A percentile compares a stretch with the other conserved stretches of the same genome.
Evolutionary conservation across 2,797 vertebrate species (phyloP).

Genomic region (Phoeniculus purpureus): DNA sequence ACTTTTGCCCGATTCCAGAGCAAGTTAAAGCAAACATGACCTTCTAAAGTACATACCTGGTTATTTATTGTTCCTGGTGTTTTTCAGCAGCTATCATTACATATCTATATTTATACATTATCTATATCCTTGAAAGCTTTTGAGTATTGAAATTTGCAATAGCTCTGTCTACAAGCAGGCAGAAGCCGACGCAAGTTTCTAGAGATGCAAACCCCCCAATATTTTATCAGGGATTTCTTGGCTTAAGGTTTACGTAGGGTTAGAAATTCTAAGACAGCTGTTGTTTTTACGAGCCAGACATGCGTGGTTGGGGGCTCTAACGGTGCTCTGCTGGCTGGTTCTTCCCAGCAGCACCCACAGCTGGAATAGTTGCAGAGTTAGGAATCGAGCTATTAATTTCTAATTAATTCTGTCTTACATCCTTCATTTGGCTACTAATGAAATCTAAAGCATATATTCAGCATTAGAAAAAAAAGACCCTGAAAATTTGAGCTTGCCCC

Average conservation of each 20-base stretch:
- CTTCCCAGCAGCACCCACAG: neutral
- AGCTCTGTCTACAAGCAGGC: conserved; percentile 73
- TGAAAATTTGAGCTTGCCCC: conserved; percentile 23
- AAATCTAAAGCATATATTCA: conserved; percentile 2
- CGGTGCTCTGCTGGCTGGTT: neutral
- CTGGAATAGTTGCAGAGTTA: neutral
- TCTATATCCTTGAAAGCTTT: conserved; percentile 65
- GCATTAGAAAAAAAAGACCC: conserved; percentile 31
- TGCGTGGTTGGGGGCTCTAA: neutral
- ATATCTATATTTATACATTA: conserved; percentile 5
- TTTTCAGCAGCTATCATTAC: conserved; percentile 42
- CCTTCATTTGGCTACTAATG: neutral
- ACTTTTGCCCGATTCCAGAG: neutral
- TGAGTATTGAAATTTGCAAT: conserved; percentile 64
- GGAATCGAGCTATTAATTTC: neutral
- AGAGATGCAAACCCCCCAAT: conserved; percentile 42
- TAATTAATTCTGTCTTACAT: neutral
- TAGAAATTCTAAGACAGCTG: neutral
- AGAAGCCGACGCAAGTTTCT: conserved; percentile 69
- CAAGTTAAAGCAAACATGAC: neutral
- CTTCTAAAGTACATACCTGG: neutral
- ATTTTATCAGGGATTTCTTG: conserved; percentile 40
- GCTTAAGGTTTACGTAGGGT: conserved; percentile 42
- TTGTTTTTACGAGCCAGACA: neutral
- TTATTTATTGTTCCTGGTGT: conserved; percentile 25